Evolutionary conservation across 30 jellyfish, hydroid and myxozoan genomes (phyloP), one percentile per base, ranked within the genome.

Genomic region (Aurelia coerulea): DNA sequence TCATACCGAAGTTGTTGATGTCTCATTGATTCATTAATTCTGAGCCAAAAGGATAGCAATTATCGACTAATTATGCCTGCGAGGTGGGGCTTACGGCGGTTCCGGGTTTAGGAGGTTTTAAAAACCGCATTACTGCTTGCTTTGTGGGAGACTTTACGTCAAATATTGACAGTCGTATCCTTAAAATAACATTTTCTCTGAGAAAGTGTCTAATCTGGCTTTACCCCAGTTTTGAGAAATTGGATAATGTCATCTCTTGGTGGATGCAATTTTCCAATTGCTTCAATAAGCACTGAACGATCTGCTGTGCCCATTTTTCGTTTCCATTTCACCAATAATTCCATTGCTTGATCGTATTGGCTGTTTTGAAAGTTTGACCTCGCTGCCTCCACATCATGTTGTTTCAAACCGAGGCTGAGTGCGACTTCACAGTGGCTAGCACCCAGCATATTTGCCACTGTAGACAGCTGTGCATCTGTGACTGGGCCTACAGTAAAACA

Each of bases 381-480:
- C 3, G 83, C 84, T 5, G 62, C 69, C 31, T 54, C 29, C 12
- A 82, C 72, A 51, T 68, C 85, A 3, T 59, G 4, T 68, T 51
- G 29, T 7, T 46, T 51, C 58, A 82, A 56, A 33, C 85, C 91
- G 63, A 82, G 78, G 34, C 23, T 11, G 11, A 17, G 1, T 18
- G 91, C 91, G 60, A 82, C 79, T 46, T 56, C 34, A 10, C 59
- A 42, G 91, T 82, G 85, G 35, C 34, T n/a, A 52, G 53, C n/a
- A n/a, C 84, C 91, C 35, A 82, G 32, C 84, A 42, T 60, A 16
- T 34, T 50, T 14, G 91, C 91, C 29, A 82, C 82, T 13, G 50
- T 58, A 32, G 91, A 82, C 67, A 82, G 11, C 32, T 82, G 85
- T 59, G 16, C 12, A 41, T 74, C 80, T 17, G 84, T 42, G 2